phyloP scores from a whole-genome alignment of 2,113 vertebrate genomes.

The Bufo gargarizans region DNA sequence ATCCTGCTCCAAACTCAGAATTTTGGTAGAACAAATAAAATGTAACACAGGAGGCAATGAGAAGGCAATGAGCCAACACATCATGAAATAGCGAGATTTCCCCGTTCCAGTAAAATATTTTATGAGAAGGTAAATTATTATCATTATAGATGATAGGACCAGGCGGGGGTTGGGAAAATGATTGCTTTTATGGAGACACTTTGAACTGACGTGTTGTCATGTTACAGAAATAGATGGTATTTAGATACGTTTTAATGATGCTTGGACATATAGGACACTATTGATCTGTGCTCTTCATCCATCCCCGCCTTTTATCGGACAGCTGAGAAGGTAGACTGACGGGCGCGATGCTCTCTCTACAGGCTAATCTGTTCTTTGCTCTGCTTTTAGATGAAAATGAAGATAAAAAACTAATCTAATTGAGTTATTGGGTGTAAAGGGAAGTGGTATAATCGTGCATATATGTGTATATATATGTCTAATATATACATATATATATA shows the following conservation, averaged over 20 bases:
- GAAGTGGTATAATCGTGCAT: too few relatives aligned
- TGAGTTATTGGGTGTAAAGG: too few relatives aligned
- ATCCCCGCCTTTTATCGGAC: constrained; percentile 17
- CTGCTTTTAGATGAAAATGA: neutral
- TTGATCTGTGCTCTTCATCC: neutral
- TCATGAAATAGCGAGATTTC: constrained; percentile 50
- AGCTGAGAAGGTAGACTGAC: neutral
- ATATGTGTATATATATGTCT: too few relatives aligned
- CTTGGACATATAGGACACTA: constrained; percentile 18
- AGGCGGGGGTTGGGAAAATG: neutral
- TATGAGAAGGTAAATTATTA: constrained; percentile 40
- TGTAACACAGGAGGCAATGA: constrained; percentile 31
- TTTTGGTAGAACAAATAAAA: constrained; percentile 57
- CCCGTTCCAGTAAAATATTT: neutral
- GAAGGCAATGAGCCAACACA: constrained; percentile 40
- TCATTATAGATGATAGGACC: constrained; percentile 1
- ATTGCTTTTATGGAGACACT: neutral
- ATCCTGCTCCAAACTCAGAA: constrained; percentile 59
- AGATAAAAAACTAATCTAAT: neutral
- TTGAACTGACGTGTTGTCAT: constrained; percentile 33
- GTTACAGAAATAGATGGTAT: constrained; percentile 29
- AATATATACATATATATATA: too few relatives aligned
- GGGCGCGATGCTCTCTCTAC: neutral
- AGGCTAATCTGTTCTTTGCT: neutral
- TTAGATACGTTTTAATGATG: constrained; percentile 47